Evolutionary conservation across 2,888 invertebrate genomes (phyloP).

Genomic region (Chelonus formosanus): DNA sequence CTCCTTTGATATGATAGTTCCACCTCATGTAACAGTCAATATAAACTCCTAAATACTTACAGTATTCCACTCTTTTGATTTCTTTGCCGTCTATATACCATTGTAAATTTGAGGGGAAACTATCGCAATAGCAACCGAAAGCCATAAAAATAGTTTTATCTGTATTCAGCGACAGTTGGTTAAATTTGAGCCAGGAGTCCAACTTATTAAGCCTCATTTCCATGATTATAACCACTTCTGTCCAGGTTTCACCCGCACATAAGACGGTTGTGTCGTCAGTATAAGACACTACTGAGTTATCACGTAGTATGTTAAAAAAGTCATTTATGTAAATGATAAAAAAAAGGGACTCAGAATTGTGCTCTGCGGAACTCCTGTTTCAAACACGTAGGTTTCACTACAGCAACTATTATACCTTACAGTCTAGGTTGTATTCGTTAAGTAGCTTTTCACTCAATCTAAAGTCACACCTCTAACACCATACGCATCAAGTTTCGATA

Average conservation of each 20-base stretch:
- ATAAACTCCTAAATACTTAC: constrained; percentile 5
- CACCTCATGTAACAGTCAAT: constrained; percentile 20
- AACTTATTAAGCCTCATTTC: not conserved
- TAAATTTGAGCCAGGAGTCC: constrained; percentile 6
- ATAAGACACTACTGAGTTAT: not conserved
- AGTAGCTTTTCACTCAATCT: too few species aligned
- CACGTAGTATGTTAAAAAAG: not conserved
- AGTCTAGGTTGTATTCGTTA: too few species aligned
- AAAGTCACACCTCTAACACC: too few species aligned
- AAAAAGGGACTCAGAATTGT: too few species aligned
- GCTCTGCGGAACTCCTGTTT: too few species aligned
- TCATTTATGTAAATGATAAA: too few species aligned
- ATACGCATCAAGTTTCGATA: too few species aligned
- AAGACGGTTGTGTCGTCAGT: constrained; percentile 28
- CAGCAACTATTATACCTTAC: too few species aligned
- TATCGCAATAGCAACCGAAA: constrained; percentile 25
- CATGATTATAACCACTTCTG: not conserved
- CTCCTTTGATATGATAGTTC: constrained; percentile 15
- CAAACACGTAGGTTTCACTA: too few species aligned
- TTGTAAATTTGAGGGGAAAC: not conserved
- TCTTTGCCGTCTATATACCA: not conserved
- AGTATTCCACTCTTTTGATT: not conserved
- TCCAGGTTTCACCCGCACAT: constrained; percentile 18
- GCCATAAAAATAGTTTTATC: constrained; percentile 22
- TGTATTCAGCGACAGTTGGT: constrained; percentile 20